phyloP scores from a whole-genome alignment of 2,888 invertebrate genomes.

The Siphlonurus alternatus region DNA sequence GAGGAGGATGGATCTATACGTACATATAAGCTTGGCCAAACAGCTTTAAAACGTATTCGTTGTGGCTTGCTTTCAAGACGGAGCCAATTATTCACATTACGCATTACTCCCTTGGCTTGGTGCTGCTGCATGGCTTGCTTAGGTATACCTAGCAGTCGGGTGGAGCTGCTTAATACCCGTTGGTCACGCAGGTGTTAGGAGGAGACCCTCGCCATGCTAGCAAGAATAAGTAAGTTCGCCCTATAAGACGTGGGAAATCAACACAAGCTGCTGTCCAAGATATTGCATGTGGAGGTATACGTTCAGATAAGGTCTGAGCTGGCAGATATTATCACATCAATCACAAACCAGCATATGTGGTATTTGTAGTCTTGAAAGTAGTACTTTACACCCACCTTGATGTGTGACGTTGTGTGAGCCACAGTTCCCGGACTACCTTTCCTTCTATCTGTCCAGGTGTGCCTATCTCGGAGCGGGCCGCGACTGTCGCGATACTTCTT shows the following conservation, averaged over 20 bases:
- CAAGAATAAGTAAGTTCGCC: background rate
- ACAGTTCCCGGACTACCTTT: too few relatives aligned
- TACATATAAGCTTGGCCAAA: background rate
- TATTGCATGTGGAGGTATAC: background rate
- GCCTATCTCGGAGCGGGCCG: too few relatives aligned
- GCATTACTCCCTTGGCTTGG: background rate
- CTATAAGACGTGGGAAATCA: conserved; percentile 12
- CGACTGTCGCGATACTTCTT: too few relatives aligned
- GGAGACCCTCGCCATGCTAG: background rate
- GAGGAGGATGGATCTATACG: background rate
- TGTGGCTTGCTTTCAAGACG: background rate
- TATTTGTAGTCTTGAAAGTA: too few relatives aligned
- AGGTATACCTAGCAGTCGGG: too few relatives aligned
- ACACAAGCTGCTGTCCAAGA: conserved; percentile 5
- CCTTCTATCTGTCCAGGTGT: too few relatives aligned
- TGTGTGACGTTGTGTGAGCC: too few relatives aligned
- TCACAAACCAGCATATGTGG: too few relatives aligned
- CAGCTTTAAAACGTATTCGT: background rate
- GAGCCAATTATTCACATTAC: background rate
- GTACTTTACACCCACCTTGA: too few relatives aligned
- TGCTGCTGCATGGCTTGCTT: background rate
- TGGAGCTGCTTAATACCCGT: conserved; percentile 10
- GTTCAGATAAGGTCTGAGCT: too few relatives aligned
- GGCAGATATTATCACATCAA: too few relatives aligned
- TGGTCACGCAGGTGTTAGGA: conserved; percentile 12